A percentile compares a stretch with the other conserved stretches of the same genome.
These are phyloP conservation scores for Scaptomyza pallida DNA, from an alignment of 1,140 invertebrate species.

Conservation along the genomic window DNA sequence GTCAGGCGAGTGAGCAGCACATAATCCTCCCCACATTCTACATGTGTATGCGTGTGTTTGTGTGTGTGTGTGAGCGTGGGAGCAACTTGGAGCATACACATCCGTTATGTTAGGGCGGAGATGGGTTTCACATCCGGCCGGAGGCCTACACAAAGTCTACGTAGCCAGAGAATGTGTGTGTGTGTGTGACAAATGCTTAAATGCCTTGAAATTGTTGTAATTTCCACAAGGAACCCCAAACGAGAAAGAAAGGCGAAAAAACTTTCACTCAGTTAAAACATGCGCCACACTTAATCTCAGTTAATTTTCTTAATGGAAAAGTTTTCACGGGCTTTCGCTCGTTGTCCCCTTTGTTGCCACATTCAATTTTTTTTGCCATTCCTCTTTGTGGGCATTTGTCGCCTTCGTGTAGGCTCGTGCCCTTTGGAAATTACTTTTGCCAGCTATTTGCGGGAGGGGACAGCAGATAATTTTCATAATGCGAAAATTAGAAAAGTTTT, in stretches of 20 bases:
- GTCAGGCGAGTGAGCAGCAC: conserved; percentile 52
- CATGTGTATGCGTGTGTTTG: conserved; percentile 27
- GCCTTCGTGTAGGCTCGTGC: conserved; percentile 26
- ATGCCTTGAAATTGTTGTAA: conserved; percentile 72
- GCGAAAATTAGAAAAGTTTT: conserved; percentile 80
- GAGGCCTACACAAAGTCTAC: conserved; percentile 14
- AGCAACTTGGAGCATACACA: conserved; percentile 27
- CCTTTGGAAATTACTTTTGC: conserved; percentile 63
- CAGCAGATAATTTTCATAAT: conserved; percentile 76
- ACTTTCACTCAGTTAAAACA: conserved; percentile 50
- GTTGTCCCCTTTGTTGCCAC: conserved; percentile 25
- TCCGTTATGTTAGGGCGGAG: conserved; percentile 23
- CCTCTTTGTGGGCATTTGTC: conserved; percentile 30
- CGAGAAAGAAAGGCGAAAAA: background rate
- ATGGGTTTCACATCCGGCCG: conserved; percentile 49
- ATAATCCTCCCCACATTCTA: conserved; percentile 44
- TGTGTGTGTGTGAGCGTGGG: conserved; percentile 46
- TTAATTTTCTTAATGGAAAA: conserved; percentile 82
- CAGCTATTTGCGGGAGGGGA: no score
- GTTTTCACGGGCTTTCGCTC: conserved; percentile 59
- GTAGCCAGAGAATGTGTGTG: conserved; percentile 9
- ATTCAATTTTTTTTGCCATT: conserved; percentile 25
- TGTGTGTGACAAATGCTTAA: conserved; percentile 75
- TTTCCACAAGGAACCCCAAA: conserved; percentile 42
- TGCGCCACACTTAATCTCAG: conserved; percentile 76